A percentile compares a stretch with the other conserved stretches of the same genome.
Conservation (phyloP, 2,888 invertebrate species). For the Cantharis rufa region DNA sequence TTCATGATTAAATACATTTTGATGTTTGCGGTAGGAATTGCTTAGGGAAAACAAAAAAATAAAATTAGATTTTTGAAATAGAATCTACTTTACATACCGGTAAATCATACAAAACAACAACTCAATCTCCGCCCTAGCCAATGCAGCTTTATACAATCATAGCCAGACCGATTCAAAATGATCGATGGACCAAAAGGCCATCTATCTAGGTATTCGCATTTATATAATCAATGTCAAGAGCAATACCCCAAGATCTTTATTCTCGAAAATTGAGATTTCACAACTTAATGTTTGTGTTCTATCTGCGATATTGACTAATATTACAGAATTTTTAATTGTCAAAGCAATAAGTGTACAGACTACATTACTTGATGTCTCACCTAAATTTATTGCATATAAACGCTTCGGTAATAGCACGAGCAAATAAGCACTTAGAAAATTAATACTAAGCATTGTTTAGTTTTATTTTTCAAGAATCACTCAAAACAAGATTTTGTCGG, state of each 20-base stretch:
- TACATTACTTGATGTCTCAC: neutral
- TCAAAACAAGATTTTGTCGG: too few relatives aligned
- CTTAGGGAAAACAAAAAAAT: neutral
- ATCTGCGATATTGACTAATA: neutral
- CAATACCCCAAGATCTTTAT: slow-evolving; percentile 30
- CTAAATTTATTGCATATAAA: neutral
- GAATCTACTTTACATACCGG: slow-evolving; percentile 10
- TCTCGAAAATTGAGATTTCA: neutral
- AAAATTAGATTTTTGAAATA: neutral
- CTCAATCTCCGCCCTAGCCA: slow-evolving; percentile 36
- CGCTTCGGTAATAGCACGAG: neutral
- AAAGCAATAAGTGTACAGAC: neutral
- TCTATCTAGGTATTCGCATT: slow-evolving; percentile 49
- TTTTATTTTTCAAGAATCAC: neutral
- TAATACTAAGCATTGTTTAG: neutral
- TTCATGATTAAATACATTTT: neutral
- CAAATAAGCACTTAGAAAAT: neutral
- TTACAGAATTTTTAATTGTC: neutral
- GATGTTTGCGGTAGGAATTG: neutral
- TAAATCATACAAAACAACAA: slow-evolving; percentile 37
- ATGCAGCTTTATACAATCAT: slow-evolving; percentile 44
- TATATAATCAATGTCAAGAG: slow-evolving; percentile 47
- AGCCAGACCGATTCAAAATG: slow-evolving; percentile 50
- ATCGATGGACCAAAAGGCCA: slow-evolving; percentile 50
- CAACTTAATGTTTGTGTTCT: neutral